A percentile compares a stretch with the other conserved stretches of the same genome.
These are phyloP conservation scores for Potamilus streckersoni DNA, from an alignment of 1,140 invertebrate species.

Conservation along the genomic window DNA sequence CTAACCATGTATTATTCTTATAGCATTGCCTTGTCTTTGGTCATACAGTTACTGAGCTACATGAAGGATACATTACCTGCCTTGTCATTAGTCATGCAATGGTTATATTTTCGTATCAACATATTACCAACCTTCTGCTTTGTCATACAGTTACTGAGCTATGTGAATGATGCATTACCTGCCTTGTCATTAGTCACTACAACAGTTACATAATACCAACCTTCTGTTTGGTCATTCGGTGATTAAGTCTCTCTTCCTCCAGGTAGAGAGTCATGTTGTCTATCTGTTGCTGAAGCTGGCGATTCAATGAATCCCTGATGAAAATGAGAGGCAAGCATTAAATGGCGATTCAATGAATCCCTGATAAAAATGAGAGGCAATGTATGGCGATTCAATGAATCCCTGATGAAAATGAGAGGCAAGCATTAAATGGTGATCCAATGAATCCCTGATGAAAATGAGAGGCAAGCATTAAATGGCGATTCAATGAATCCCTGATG, in stretches of 20 bases:
- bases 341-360: too few relatives aligned
- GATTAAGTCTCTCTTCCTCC: slow-evolving; percentile 63
- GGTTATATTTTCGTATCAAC: too few relatives aligned
- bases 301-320: slow-evolving; percentile 53
- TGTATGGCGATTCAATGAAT: not conserved
- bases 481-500: not conserved
- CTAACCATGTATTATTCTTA: too few relatives aligned
- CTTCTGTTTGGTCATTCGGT: slow-evolving; percentile 61
- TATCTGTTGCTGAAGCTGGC: slow-evolving; percentile 61
- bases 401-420: not conserved
- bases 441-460: not conserved
- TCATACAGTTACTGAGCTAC: too few relatives aligned
- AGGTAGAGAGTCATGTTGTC: slow-evolving; percentile 60
- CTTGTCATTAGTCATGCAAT: too few relatives aligned
- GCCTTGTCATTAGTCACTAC: not conserved
- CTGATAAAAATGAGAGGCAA: too few relatives aligned
- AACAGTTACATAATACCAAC: slow-evolving; percentile 23
- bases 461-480: too few relatives aligned
- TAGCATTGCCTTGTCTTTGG: too few relatives aligned
- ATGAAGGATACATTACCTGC: too few relatives aligned
- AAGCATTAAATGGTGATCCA: too few relatives aligned
- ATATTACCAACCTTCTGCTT: too few relatives aligned
- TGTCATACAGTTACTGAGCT: too few relatives aligned
- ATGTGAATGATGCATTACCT: not conserved
- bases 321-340: not conserved